phyloP scores from a whole-genome alignment of 2,888 invertebrate species.

The Actias luna region DNA sequence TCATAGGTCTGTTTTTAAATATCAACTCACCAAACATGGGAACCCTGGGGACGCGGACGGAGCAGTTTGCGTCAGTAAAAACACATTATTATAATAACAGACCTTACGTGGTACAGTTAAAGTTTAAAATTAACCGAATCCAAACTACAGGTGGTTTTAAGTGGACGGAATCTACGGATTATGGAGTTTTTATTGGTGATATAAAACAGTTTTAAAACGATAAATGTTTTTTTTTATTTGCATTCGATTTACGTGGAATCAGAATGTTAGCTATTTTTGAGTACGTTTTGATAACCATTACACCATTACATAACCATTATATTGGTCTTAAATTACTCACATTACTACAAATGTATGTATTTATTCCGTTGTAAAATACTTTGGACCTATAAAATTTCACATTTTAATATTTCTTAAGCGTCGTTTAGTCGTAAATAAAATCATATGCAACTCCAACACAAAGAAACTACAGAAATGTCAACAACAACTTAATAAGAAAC shows the following conservation, averaged over 20 bases:
- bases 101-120: neutral
- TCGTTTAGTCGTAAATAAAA: too few species aligned
- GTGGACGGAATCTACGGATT: conserved; percentile 16
- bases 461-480: too few species aligned
- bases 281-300: neutral
- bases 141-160: conserved; percentile 18
- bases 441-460: too few species aligned
- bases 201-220: conserved; percentile 35
- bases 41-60: neutral
- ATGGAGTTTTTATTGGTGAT: conserved; percentile 30
- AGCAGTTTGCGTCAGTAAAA: neutral
- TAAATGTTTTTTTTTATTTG: conserved; percentile 31
- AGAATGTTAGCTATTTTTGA: neutral
- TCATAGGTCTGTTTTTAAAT: neutral
- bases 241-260: neutral
- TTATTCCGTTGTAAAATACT: neutral
- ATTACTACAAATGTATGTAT: neutral
- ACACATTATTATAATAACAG: neutral
- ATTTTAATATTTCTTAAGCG: neutral
- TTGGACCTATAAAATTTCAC: neutral
- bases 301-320: neutral
- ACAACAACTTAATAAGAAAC: too few species aligned
- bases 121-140: neutral
- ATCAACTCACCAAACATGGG: neutral
- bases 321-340: neutral